Evolutionary conservation across 2,113 vertebrate genomes (phyloP).

Genomic region (Toxotes chatareus): DNA sequence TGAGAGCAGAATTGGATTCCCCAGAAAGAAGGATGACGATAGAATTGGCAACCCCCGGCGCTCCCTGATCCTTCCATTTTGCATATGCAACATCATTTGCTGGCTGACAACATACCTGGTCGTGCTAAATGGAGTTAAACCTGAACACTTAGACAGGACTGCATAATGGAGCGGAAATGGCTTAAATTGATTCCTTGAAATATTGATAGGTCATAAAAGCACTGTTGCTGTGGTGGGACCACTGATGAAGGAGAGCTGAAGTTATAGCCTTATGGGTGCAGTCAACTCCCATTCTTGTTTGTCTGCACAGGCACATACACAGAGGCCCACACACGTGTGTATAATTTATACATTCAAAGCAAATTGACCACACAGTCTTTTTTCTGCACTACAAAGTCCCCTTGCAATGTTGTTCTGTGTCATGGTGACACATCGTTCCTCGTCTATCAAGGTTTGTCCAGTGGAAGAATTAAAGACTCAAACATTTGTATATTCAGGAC

Average conservation of each 20-base stretch:
- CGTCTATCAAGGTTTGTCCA: not conserved
- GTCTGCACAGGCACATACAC: not conserved
- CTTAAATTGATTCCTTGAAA: constrained; percentile 56
- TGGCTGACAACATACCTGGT: constrained; percentile 41
- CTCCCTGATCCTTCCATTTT: constrained; percentile 40
- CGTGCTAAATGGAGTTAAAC: constrained; percentile 27
- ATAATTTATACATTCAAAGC: not conserved
- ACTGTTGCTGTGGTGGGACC: constrained; percentile 17
- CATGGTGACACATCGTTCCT: not conserved
- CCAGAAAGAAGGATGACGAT: constrained; percentile 54
- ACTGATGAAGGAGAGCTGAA: not conserved
- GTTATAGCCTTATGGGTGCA: not conserved
- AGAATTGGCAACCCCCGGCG: constrained; percentile 42
- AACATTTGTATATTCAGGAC: not conserved
- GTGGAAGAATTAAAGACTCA: not conserved
- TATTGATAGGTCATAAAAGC: constrained; percentile 57
- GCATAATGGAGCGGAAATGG: constrained; percentile 44
- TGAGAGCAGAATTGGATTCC: constrained; percentile 56
- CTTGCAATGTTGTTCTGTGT: not conserved
- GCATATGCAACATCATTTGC: not conserved
- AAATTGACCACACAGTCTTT: not conserved
- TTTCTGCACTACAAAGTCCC: not conserved
- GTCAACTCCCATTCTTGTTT: not conserved
- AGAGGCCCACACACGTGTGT: not conserved
- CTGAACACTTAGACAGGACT: constrained; percentile 35